Conservation (phyloP, 1,140 invertebrate species). For the Drosophila jambulina region DNA sequence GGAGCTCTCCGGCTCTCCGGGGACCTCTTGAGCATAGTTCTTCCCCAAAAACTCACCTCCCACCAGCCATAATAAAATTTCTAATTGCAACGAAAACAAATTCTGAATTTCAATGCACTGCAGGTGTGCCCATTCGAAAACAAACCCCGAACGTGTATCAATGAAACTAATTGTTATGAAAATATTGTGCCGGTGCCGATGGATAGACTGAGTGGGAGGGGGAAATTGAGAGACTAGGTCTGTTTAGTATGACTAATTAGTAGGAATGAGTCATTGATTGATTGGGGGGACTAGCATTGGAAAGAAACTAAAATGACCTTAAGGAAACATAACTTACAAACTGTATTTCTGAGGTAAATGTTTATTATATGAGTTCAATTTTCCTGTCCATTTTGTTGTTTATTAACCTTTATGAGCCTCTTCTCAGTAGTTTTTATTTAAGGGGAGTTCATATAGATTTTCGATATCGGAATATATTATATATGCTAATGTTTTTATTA, state of each 20-base stretch:
- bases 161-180: conserved; percentile 73
- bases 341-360: too few species aligned
- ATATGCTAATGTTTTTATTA: too few species aligned
- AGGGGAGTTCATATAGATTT: too few species aligned
- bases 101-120: conserved; percentile 62
- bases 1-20: conserved; percentile 11
- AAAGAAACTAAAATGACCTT: background rate
- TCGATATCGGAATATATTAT: too few species aligned
- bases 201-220: conserved; percentile 44
- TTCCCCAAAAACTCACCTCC: conserved; percentile 14
- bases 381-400: too few species aligned
- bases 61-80: conserved; percentile 56
- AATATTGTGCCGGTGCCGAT: conserved; percentile 70
- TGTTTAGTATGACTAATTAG: conserved; percentile 6
- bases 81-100: conserved; percentile 82
- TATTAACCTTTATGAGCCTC: too few species aligned
- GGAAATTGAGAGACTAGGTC: background rate
- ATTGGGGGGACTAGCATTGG: background rate
- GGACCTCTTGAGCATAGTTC: conserved; percentile 24
- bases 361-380: too few species aligned
- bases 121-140: conserved; percentile 53
- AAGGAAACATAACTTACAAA: background rate
- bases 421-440: too few species aligned
- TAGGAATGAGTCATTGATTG: conserved; percentile 18
- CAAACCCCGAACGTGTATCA: conserved; percentile 59